These are phyloP conservation scores for Heliconius ethilla DNA, from an alignment of 2,888 invertebrate genomes.

Conservation along the genomic window DNA sequence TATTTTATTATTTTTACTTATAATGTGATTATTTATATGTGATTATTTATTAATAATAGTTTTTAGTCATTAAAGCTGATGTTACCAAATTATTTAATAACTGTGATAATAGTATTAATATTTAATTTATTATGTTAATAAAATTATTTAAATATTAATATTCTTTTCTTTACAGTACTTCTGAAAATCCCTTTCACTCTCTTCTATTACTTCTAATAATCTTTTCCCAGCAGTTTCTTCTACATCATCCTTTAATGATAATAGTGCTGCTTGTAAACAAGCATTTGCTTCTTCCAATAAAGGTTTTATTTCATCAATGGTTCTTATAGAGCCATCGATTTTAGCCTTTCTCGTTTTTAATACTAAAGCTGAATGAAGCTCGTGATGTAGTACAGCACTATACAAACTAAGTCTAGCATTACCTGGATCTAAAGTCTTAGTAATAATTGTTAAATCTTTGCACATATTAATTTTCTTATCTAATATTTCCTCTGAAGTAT, in stretches of 20 bases:
- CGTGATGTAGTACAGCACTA: conserved; percentile 88
- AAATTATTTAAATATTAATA: conserved; percentile 43
- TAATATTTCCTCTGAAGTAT: conserved; percentile 82
- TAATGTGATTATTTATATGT: neutral
- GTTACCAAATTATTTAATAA: conserved; percentile 38
- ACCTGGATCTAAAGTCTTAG: conserved; percentile 86
- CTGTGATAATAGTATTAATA: conserved; percentile 52
- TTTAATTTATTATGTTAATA: conserved; percentile 34
- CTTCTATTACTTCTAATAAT: conserved; percentile 71
- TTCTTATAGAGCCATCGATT: conserved; percentile 54
- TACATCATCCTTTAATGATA: conserved; percentile 75
- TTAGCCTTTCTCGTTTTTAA: conserved; percentile 75
- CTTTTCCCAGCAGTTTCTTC: conserved; percentile 81
- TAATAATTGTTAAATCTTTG: conserved; percentile 83
- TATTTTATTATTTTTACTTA: neutral
- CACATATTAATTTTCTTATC: conserved; percentile 86
- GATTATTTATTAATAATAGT: neutral
- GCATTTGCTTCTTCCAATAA: conserved; percentile 73
- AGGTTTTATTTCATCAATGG: conserved; percentile 64
- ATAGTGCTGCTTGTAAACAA: conserved; percentile 70
- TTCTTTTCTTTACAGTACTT: conserved; percentile 41
- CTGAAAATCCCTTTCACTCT: conserved; percentile 60
- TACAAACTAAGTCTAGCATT: conserved; percentile 88
- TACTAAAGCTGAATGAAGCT: conserved; percentile 83
- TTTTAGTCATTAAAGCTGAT: conserved; percentile 20